A percentile compares a stretch with the other conserved stretches of the same genome.
Evolutionary conservation across 1,140 invertebrate species (phyloP).

Genomic region (Cepaea nemoralis): DNA sequence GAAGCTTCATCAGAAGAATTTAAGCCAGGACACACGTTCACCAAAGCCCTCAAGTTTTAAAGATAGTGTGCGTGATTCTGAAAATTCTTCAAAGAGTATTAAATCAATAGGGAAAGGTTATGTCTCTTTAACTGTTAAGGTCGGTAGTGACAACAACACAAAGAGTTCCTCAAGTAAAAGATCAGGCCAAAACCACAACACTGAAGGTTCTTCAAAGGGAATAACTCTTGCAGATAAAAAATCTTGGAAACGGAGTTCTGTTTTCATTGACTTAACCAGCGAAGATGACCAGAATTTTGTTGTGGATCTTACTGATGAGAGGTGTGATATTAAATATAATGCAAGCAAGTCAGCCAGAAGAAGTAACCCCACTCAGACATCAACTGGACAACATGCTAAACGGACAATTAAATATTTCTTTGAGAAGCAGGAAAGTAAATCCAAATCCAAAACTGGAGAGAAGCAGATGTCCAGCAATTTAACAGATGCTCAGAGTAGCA

Average conservation of each 20-base stretch:
- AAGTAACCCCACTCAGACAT: background rate
- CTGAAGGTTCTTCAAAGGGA: background rate
- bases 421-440: conserved; percentile 36
- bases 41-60: background rate
- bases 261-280: conserved; percentile 15
- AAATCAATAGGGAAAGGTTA: background rate
- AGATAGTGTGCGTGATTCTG: background rate
- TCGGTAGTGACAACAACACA: background rate
- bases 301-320: background rate
- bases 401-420: conserved; percentile 42
- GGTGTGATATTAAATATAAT: background rate
- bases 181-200: background rate
- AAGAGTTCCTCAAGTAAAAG: background rate
- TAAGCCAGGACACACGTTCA: background rate
- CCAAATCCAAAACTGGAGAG: background rate
- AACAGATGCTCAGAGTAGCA: background rate
- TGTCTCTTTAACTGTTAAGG: background rate
- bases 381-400: background rate
- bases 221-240: background rate
- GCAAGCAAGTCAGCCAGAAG: background rate
- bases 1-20: background rate
- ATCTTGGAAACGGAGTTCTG: background rate
- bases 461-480: background rate
- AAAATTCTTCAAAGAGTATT: background rate
- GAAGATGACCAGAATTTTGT: background rate